These are phyloP conservation scores for Diarsia rubi DNA, from an alignment of 2,888 invertebrate genomes.

Conservation along the genomic window DNA sequence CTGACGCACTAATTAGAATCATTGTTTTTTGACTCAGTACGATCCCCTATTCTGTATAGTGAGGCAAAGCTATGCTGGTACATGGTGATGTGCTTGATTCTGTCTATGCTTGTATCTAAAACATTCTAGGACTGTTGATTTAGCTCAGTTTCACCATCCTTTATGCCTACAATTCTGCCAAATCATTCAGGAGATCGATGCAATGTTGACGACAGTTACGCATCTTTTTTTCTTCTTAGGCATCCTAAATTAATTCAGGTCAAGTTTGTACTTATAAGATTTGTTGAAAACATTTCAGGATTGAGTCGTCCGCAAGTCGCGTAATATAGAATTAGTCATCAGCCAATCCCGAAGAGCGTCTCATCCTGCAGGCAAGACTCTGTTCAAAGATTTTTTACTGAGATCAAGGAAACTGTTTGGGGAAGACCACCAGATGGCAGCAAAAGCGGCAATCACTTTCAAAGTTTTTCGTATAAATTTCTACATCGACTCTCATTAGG, in stretches of 20 bases:
- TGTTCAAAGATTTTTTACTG: not conserved
- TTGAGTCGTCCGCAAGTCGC: not conserved
- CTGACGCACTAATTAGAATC: no score
- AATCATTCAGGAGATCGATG: not conserved
- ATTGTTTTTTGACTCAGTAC: no score
- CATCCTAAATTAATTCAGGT: no score
- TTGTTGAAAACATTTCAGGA: slow-evolving; percentile 9
- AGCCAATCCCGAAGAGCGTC: not conserved
- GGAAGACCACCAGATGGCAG: not conserved
- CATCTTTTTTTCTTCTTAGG: not conserved
- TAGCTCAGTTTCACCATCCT: not conserved
- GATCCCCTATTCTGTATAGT: not conserved
- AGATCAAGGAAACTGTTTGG: not conserved
- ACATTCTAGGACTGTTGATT: not conserved
- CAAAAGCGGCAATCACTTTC: not conserved
- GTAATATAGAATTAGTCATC: not conserved
- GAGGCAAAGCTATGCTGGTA: not conserved
- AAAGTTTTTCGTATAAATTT: not conserved
- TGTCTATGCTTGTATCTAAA: not conserved
- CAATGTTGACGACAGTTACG: not conserved
- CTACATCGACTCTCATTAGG: not conserved
- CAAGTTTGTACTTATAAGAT: no score
- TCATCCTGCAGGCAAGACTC: not conserved
- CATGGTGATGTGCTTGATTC: not conserved
- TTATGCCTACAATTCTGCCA: not conserved